Base-by-base conservation (phyloP, 1,140 invertebrate genomes). In the Hycleus cichorii region DNA sequence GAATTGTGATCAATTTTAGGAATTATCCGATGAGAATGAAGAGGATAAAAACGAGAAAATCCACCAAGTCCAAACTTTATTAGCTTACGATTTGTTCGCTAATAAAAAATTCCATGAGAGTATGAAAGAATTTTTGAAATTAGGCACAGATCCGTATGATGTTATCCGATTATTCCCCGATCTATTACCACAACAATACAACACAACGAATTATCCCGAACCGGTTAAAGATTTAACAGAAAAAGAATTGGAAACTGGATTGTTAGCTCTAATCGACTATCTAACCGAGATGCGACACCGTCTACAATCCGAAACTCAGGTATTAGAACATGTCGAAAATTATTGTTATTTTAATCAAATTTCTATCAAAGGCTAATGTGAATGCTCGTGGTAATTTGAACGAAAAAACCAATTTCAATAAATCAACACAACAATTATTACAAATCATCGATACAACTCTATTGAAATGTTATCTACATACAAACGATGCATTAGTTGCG, bases 401-500 rank as follows among this genome's bases (percentile, higher is more conserved):
- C 8, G 75, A 75, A 10, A 53, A 53, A 24, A 52, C 49, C 60
- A 48, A 62, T 53, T 38, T 66, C 63, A 64, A 64, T 60, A 67
- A 73, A 65, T 67, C 65, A 9, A 60, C 65, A 10, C 58, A 71
- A 49, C 83, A 94, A 62, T 78, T 96, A 38, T 73, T 95, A 18
- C 93, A 95, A 75, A 92, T 97, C 43, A 95, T 98, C 60, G 96
- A 98, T 72, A 98, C 95, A 3, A 97, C 95, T 1, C 74, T 98
- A 45, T 77, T 98, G 0, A 98, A 98, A 73, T 97, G 95, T 74
- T 98, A 97, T 77, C 79, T 98, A 48, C 87, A 93, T 86, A 97
- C 91, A 1, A 98, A 98, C 74, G 93, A 97, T 78, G 91, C 91
- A 0, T 77, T 97, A 40, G 89, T 98, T 4, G 90, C 92, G 0